Conservation (phyloP, 2,113 vertebrate genomes). For the Micronycteris hirsuta region DNA sequence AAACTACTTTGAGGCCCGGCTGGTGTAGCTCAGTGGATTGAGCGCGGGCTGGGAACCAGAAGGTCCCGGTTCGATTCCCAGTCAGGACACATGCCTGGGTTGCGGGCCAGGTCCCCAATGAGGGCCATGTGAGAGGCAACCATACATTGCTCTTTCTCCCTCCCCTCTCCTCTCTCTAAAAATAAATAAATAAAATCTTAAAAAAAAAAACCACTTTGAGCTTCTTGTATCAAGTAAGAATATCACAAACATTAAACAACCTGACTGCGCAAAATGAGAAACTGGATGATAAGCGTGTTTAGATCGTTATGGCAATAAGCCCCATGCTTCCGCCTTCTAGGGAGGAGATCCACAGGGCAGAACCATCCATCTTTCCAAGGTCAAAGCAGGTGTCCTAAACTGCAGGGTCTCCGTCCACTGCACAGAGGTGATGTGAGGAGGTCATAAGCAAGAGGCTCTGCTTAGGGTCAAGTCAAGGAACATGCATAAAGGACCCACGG, state of each 20-base stretch:
- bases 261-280: background rate
- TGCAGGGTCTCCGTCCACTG: fast-evolving
- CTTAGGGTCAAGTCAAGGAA: no score
- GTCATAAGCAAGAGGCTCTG: background rate
- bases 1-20: background rate
- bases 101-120: no score
- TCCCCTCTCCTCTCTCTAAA: no score
- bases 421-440: fast-evolving
- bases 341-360: background rate
- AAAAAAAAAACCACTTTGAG: background rate
- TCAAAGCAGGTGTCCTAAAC: background rate
- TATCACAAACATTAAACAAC: background rate
- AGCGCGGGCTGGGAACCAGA: no score
- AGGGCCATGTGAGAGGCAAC: no score
- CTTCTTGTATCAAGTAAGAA: background rate
- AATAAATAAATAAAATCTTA: no score
- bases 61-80: no score
- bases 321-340: no score
- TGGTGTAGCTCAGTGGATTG: no score
- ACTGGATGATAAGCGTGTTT: background rate
- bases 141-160: no score
- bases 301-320: background rate
- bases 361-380: fast-evolving
- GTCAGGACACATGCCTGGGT: no score
- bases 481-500: no score